These are phyloP conservation scores for Tanypteryx hageni DNA, from an alignment of 2,888 invertebrate species.

Conservation along the genomic window DNA sequence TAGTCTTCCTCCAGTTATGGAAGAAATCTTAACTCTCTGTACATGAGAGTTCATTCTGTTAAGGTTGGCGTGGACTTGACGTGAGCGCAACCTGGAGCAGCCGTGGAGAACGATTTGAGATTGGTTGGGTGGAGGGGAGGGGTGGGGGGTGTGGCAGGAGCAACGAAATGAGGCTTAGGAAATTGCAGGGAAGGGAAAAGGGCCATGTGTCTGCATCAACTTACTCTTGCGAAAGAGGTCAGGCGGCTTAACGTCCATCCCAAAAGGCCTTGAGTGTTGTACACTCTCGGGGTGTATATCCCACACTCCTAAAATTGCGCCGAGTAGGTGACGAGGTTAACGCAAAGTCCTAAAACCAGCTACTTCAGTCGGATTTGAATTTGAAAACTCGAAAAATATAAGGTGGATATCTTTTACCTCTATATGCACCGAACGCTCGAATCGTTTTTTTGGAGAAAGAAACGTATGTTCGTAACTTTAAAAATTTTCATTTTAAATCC, in stretches of 20 bases:
- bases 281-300: not conserved
- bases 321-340: conserved; percentile 10
- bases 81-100: not conserved
- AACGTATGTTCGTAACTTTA: not conserved
- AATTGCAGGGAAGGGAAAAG: not conserved
- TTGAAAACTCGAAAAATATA: not conserved
- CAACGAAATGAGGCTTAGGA: conserved; percentile 8
- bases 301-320: not conserved
- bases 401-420: not conserved
- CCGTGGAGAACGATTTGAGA: not conserved
- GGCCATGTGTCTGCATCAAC: conserved; percentile 39
- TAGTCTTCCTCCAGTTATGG: not conserved
- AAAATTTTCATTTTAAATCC: too few relatives aligned
- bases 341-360: not conserved
- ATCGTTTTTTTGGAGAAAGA: not conserved
- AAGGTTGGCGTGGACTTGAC: not conserved
- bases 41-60: not conserved
- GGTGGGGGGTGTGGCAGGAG: too few relatives aligned
- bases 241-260: conserved; percentile 29
- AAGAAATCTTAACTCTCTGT: not conserved
- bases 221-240: conserved; percentile 44
- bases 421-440: not conserved
- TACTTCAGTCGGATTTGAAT: conserved; percentile 37
- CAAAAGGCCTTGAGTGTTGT: not conserved
- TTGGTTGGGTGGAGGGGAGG: not conserved